Evolutionary conservation across 2,113 vertebrate species (phyloP), one percentile per base, ranked within the genome.

Genomic region (Oryzias curvinotus): DNA sequence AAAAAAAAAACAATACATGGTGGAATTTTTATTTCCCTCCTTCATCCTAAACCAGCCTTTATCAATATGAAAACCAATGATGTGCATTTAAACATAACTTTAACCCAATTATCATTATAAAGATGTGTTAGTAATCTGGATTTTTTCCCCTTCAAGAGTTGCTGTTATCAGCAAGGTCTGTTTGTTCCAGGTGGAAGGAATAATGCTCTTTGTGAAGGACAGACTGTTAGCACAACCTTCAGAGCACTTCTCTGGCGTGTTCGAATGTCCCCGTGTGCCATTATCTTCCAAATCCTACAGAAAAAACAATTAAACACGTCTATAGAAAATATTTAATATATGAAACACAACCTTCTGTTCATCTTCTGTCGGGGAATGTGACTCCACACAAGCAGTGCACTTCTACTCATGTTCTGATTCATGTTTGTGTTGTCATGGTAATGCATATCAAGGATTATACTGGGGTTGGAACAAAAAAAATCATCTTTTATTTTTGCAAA

Each of bases 1-100:
- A n/a, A n/a, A n/a, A n/a, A n/a, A n/a, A 47, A 46, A n/a, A 47
- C 5, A 3, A 17, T 16, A 67, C 62, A 57, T 26, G 30, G 26
- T 28, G 50, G 57, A 5, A 59, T 71, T 77, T 78, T 4, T 51
- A 57, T 18, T 10, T 70, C 36, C 57, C 28, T 18, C 26, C 28
- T 19, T 42, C 26, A 15, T 44, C 55, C 42, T 52, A 41, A 62
- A 36, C 53, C 61, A 53, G 14, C 57, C 41, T 68, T 62, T 62
- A 53, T 55, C 56, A 36, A n/a, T 46, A 18, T 16, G 43, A 17
- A 30, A 23, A 23, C 42, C 52, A 49, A 21, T 43, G 25, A 50
- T 53, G 28, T 49, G 10, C 36, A 12, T 36, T 36, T 36, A 36
- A 36, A 36, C 36, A 36, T 2, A 12, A 10, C 36, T 36, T 36